Percentiles rank a stretch among this genome's conserved stretches.
Evolutionary conservation across 2,888 invertebrate species (phyloP).

Genomic region (Scaptomyza cyrtandrae): DNA sequence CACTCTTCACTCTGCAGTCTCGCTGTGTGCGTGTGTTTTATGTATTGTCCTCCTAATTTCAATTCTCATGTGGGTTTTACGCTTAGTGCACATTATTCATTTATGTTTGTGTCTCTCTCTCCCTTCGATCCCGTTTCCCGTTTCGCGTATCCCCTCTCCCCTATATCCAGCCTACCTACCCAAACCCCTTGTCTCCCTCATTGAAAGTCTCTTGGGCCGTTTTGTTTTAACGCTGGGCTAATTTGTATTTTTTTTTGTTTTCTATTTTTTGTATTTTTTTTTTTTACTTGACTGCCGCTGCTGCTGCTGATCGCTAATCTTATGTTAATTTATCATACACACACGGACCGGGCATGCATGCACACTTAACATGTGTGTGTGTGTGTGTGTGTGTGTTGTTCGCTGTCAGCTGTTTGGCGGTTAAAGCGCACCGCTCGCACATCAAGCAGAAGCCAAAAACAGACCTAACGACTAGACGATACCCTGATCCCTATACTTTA

Average conservation of each 20-base stretch:
- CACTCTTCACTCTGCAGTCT: not conserved
- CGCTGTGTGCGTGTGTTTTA: constrained; percentile 65
- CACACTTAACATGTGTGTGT: no score
- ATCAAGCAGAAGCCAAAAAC: not conserved
- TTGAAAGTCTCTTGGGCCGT: constrained; percentile 12
- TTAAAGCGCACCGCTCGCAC: constrained; percentile 32
- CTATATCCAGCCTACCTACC: no score
- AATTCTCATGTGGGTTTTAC: constrained; percentile 76
- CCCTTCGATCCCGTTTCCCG: not conserved
- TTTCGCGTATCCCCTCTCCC: not conserved
- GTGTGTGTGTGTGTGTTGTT: constrained; percentile 2
- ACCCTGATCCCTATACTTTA: no score
- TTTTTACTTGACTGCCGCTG: constrained; percentile 11
- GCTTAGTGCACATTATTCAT: constrained; percentile 77
- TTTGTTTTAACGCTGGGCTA: constrained; percentile 57
- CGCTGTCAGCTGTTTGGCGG: constrained; percentile 62
- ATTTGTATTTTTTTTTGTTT: constrained; percentile 35
- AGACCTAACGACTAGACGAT: no score
- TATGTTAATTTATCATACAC: constrained; percentile 75
- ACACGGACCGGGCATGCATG: constrained; percentile 32
- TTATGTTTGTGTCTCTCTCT: constrained; percentile 54
- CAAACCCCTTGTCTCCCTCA: not conserved
- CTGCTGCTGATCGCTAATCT: constrained; percentile 73
- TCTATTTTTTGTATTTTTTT: no score
- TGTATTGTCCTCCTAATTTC: constrained; percentile 76